Evolutionary conservation across 2,113 vertebrate genomes (phyloP), one percentile per base, ranked within the genome.

Genomic region (Oreochromis aureus): DNA sequence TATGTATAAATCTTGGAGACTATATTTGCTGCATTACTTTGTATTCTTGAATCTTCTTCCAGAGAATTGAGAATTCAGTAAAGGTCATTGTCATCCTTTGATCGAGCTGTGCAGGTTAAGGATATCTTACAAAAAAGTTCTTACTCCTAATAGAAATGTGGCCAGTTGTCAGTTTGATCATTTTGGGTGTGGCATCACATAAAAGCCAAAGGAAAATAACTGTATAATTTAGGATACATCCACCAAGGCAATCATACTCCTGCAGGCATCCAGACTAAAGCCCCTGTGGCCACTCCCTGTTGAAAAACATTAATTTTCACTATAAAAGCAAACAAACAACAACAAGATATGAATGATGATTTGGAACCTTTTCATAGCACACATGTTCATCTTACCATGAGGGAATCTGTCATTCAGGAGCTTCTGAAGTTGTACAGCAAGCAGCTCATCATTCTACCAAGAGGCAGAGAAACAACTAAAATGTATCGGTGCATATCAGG

Each of bases 371-470:
- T 48, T 12, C 5, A 63, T 69, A 19, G 3, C 1, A 6, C 3
- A 5, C 9, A 18, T 18, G 9, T 18, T 48, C 59, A 19, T 7
- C 73, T 86, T 54, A 92, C 94, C 91, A 2, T 83, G 71, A 59
- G 87, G 85, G 69, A 94, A 84, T 16, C 53, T 79, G 30, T 92
- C 85, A 71, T 81, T 91, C 55, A 94, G 88, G 48, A 94, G 87
- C 76, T 24, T 90, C 54, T 78, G 85, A 8, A 94, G 89, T 85
- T 92, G 90, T 5, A 2, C 5, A 66, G 51, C 6, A 5, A 6
- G 24, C 19, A 94, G 87, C 44, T 88, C 58, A 6, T 27, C 86
- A 2, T 10, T 82, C 94, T 94, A 82, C 16, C 41, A 30, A 30
- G 39, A 86, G 4, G 78, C 24, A 89, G 3, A 82, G 16, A 84